These are phyloP conservation scores for Drosophila nr. medialis DNA, from an alignment of 2,888 invertebrate species.

Conservation along the genomic window DNA sequence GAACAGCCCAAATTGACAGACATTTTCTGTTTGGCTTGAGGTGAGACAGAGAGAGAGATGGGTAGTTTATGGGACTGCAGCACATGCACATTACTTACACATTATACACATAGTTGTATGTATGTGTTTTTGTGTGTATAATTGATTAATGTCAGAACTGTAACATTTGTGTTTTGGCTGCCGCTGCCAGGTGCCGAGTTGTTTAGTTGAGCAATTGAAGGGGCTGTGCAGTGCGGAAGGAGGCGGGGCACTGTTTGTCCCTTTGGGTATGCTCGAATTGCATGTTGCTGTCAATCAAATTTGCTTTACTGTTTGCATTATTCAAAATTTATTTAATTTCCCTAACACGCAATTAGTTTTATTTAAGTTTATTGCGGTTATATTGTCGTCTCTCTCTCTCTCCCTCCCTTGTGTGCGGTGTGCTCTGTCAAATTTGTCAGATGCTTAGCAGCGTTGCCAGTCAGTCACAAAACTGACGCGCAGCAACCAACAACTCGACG, in stretches of 20 bases:
- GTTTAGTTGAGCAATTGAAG: slow-evolving; percentile 70
- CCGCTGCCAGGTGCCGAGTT: slow-evolving; percentile 63
- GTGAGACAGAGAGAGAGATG: background rate
- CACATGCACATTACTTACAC: slow-evolving; percentile 30
- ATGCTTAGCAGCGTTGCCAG: slow-evolving; percentile 73
- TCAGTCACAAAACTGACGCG: slow-evolving; percentile 46
- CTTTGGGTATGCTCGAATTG: slow-evolving; percentile 51
- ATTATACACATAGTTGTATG: slow-evolving; percentile 6
- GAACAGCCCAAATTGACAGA: slow-evolving; percentile 60
- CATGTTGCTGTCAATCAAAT: slow-evolving; percentile 79
- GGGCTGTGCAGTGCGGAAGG: background rate
- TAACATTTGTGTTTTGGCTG: slow-evolving; percentile 67
- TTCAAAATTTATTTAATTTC: slow-evolving; percentile 77
- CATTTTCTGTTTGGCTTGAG: slow-evolving; percentile 14
- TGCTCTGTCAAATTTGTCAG: slow-evolving; percentile 54
- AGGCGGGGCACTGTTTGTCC: slow-evolving; percentile 16
- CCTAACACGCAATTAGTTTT: slow-evolving; percentile 79
- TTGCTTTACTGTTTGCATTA: slow-evolving; percentile 78
- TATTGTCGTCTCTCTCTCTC: slow-evolving; percentile 44
- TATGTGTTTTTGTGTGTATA: slow-evolving; percentile 40
- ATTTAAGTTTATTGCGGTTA: slow-evolving; percentile 80
- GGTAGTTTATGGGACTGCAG: slow-evolving; percentile 31
- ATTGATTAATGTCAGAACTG: slow-evolving; percentile 72
- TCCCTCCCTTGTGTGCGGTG: slow-evolving; percentile 26
- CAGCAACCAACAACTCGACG: slow-evolving; percentile 15